Conservation (phyloP, 2,888 invertebrate genomes). For the Drosophila subquinaria region DNA sequence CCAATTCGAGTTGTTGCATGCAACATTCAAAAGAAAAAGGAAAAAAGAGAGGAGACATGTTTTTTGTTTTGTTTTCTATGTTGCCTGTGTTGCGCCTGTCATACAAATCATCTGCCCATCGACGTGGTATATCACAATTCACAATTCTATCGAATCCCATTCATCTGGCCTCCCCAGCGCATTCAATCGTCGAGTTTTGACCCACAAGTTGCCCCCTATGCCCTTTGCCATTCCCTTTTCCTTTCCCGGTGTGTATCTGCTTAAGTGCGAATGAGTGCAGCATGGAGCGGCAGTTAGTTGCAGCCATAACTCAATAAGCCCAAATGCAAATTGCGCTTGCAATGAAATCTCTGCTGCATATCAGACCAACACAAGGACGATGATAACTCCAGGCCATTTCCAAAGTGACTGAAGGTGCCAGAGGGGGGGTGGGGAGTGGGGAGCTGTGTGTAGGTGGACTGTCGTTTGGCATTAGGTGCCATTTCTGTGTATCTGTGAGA, state of each 20-base stretch:
- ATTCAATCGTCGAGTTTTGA: slow-evolving; percentile 71
- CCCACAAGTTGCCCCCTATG: slow-evolving; percentile 43
- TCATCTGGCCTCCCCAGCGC: slow-evolving; percentile 38
- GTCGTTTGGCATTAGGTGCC: slow-evolving; percentile 16
- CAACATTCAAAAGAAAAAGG: slow-evolving; percentile 38
- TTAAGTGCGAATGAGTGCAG: slow-evolving; percentile 76
- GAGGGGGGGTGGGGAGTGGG: background rate
- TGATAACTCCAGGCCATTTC: slow-evolving; percentile 26
- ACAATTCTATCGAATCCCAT: slow-evolving; percentile 12
- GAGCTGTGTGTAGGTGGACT: background rate
- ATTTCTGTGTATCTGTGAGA: slow-evolving; percentile 20
- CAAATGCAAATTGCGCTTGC: slow-evolving; percentile 70
- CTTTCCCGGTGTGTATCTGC: slow-evolving; percentile 39
- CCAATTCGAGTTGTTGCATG: slow-evolving; percentile 69
- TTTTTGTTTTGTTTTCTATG: background rate
- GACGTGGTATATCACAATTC: slow-evolving; percentile 30
- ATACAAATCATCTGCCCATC: slow-evolving; percentile 75
- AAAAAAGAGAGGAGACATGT: background rate
- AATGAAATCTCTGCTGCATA: slow-evolving; percentile 57
- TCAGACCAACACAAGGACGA: slow-evolving; percentile 26
- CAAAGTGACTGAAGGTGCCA: background rate
- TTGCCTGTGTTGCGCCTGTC: slow-evolving; percentile 64
- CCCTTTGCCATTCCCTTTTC: background rate
- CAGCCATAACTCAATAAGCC: slow-evolving; percentile 78
- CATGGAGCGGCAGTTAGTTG: slow-evolving; percentile 61